These are phyloP conservation scores for Drymodes brunneopygia DNA, from an alignment of 2,113 vertebrate genomes.

Conservation along the genomic window DNA sequence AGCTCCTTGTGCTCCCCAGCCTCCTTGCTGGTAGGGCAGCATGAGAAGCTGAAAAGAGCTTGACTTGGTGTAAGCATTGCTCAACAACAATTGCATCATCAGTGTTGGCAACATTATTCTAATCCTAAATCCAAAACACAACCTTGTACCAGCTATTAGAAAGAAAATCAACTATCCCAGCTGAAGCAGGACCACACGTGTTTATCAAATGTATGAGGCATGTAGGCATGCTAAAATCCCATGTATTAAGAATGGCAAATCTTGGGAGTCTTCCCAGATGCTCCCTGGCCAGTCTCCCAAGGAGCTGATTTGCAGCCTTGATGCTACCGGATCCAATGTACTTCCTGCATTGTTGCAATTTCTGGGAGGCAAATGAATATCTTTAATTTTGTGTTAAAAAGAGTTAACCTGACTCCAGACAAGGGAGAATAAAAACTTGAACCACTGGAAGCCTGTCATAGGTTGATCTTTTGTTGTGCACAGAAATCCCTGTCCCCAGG, in stretches of 20 bases:
- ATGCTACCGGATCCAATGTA: neutral
- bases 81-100: neutral
- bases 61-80: neutral
- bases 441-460: rapidly evolving
- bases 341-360: neutral
- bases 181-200: neutral
- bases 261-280: neutral
- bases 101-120: neutral
- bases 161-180: neutral
- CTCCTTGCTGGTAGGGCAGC: neutral
- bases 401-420: neutral
- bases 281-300: neutral
- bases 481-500: neutral
- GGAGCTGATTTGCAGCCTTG: neutral
- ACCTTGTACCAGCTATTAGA: neutral
- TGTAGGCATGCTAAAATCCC: neutral
- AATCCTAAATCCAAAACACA: neutral
- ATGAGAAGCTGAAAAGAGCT: neutral
- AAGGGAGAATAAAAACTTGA: neutral
- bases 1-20: neutral
- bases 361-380: neutral
- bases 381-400: neutral
- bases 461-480: neutral
- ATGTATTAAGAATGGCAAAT: neutral
- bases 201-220: neutral